Percentiles rank a stretch among this genome's conserved stretches.
phyloP scores from a whole-genome alignment of 2,888 invertebrate species.

The Rhodophaea formosa region DNA sequence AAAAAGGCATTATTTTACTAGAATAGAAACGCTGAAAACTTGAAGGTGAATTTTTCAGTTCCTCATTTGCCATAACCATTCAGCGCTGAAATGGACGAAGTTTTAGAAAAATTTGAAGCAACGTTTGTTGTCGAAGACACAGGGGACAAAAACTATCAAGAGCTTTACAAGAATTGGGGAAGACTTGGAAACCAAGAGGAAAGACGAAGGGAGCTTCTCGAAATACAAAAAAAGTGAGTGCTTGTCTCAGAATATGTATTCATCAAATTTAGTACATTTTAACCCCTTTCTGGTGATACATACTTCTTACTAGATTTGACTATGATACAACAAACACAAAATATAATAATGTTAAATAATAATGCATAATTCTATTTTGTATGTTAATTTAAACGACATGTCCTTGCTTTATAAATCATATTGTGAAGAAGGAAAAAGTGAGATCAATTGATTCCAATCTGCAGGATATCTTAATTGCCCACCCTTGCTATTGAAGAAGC shows the following conservation, averaged over 20 bases:
- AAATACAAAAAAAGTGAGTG: constrained; percentile 80
- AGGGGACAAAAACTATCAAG: constrained; percentile 41
- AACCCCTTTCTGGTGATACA: background rate
- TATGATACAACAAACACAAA: background rate
- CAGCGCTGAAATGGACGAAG: constrained; percentile 66
- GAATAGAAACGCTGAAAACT: too few relatives aligned
- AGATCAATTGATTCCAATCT: too few relatives aligned
- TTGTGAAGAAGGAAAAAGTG: too few relatives aligned
- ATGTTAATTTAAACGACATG: too few relatives aligned
- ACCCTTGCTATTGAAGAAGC: too few relatives aligned
- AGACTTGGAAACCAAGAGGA: constrained; percentile 70
- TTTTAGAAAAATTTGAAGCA: constrained; percentile 48
- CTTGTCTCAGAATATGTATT: background rate
- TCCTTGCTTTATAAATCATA: too few relatives aligned
- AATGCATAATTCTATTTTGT: too few relatives aligned
- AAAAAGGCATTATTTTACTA: too few relatives aligned
- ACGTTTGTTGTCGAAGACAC: constrained; percentile 37
- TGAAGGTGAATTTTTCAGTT: too few relatives aligned
- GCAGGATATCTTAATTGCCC: too few relatives aligned
- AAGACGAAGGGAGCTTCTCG: constrained; percentile 77
- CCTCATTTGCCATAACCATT: too few relatives aligned
- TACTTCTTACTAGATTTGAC: too few relatives aligned
- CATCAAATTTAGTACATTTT: background rate
- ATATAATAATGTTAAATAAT: background rate
- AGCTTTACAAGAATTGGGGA: constrained; percentile 67